Percentiles rank a stretch among this genome's conserved stretches.
Evolutionary conservation across 2,888 invertebrate genomes (phyloP).

Genomic region (Serrognathus titanus): DNA sequence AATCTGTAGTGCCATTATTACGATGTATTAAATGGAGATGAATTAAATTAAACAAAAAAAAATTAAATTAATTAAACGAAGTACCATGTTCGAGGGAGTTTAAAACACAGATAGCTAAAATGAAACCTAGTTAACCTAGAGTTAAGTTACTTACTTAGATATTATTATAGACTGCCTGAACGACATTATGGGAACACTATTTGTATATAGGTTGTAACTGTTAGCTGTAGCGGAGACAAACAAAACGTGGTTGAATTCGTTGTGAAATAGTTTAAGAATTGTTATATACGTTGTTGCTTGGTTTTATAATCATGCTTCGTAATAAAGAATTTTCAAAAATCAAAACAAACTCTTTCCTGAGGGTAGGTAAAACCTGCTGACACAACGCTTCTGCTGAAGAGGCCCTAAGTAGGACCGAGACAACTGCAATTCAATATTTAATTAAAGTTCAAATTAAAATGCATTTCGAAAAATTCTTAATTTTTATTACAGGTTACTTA

Average conservation of each 20-base stretch:
- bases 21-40: constrained; percentile 4
- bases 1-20: constrained; percentile 22
- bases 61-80: not conserved
- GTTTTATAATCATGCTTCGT: constrained; percentile 34
- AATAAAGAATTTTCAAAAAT: constrained; percentile 21
- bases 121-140: constrained; percentile 3
- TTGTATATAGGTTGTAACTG: constrained; percentile 29
- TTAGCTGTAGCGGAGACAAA: constrained; percentile 16
- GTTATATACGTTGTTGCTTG: constrained; percentile 34
- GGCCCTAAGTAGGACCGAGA: no score
- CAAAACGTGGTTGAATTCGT: constrained; percentile 13
- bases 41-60: constrained; percentile 6
- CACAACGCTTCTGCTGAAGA: no score
- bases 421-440: no score
- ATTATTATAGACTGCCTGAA: constrained; percentile 32
- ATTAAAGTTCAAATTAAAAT: no score
- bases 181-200: constrained; percentile 32
- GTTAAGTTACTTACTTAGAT: constrained; percentile 3
- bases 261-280: constrained; percentile 15
- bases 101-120: constrained; percentile 6
- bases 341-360: no score
- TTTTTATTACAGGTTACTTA: no score
- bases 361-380: no score
- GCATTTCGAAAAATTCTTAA: no score
- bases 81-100: not conserved